Conservation (phyloP, 2,888 invertebrate genomes). For the Synanthedon myopaeformis region DNA sequence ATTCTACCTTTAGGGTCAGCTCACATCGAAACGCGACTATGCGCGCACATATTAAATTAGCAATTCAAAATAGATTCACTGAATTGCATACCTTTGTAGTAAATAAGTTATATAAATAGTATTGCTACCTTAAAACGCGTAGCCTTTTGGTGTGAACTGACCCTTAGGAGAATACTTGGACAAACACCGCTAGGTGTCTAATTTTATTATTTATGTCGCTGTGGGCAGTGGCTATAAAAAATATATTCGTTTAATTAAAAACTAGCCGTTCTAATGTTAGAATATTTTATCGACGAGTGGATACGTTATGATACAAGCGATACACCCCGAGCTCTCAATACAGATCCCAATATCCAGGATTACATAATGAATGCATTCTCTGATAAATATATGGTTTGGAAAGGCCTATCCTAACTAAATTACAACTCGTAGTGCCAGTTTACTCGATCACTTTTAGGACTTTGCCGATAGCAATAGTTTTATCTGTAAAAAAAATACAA, state of each 20-base stretch:
- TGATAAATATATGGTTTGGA: slow-evolving; percentile 61
- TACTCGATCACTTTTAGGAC: slow-evolving; percentile 95
- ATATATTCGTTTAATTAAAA: slow-evolving; percentile 26
- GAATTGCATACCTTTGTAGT: too few relatives aligned
- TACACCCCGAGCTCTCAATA: slow-evolving; percentile 47
- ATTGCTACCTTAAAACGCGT: too few relatives aligned
- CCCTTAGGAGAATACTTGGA: too few relatives aligned
- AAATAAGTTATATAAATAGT: too few relatives aligned
- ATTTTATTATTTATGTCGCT: slow-evolving; percentile 1
- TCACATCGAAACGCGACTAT: too few relatives aligned
- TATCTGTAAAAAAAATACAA: slow-evolving; percentile 44
- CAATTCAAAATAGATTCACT: too few relatives aligned
- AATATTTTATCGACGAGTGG: slow-evolving; percentile 19
- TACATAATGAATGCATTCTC: slow-evolving; percentile 52
- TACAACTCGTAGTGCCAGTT: slow-evolving; percentile 67
- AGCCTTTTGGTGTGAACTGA: too few relatives aligned
- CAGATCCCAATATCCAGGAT: slow-evolving; percentile 50
- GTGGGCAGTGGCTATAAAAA: slow-evolving; percentile 23
- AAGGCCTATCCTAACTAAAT: slow-evolving; percentile 68
- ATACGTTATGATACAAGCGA: slow-evolving; percentile 34
- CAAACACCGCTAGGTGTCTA: neutral
- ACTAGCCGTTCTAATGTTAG: slow-evolving; percentile 49
- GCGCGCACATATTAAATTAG: too few relatives aligned
- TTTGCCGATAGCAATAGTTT: slow-evolving; percentile 96
- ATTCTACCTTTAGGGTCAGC: too few relatives aligned